Percentiles rank a stretch among this genome's conserved stretches.
Conservation (phyloP, 2,797 vertebrate species). For the Sebastes iracundus region DNA sequence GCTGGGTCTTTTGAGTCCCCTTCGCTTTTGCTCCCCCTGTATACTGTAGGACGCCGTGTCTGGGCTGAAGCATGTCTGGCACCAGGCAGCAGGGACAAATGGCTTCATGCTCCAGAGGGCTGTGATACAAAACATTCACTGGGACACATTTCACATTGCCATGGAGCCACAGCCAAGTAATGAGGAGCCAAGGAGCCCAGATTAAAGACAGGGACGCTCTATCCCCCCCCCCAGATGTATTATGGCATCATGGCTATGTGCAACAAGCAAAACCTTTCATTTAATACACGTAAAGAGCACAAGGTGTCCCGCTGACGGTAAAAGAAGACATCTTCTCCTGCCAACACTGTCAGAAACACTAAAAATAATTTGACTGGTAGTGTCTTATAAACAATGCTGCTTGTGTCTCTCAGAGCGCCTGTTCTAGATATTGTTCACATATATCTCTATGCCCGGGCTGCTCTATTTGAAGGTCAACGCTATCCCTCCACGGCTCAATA, state of each 20-base stretch:
- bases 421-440: constrained; percentile 68
- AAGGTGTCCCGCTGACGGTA: background rate
- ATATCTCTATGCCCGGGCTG: constrained; percentile 66
- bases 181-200: constrained; percentile 60
- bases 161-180: constrained; percentile 66
- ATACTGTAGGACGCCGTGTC: constrained; percentile 26
- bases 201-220: constrained; percentile 56
- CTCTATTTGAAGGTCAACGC: constrained; percentile 76
- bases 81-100: constrained; percentile 73
- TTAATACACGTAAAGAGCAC: constrained; percentile 19
- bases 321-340: constrained; percentile 23
- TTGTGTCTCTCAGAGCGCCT: constrained; percentile 30
- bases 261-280: constrained; percentile 38
- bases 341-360: constrained; percentile 1
- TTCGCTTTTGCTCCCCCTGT: constrained; percentile 22
- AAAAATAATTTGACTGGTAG: constrained; percentile 31
- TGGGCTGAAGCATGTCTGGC: constrained; percentile 61
- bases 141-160: constrained; percentile 63
- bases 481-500: constrained; percentile 73
- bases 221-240: constrained; percentile 35
- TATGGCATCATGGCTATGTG: constrained; percentile 24
- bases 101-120: constrained; percentile 70
- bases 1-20: constrained; percentile 25
- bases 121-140: constrained; percentile 68
- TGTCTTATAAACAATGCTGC: constrained; percentile 54